These are phyloP conservation scores for Ophion costatus DNA, from an alignment of 2,888 invertebrate genomes.

Conservation along the genomic window DNA sequence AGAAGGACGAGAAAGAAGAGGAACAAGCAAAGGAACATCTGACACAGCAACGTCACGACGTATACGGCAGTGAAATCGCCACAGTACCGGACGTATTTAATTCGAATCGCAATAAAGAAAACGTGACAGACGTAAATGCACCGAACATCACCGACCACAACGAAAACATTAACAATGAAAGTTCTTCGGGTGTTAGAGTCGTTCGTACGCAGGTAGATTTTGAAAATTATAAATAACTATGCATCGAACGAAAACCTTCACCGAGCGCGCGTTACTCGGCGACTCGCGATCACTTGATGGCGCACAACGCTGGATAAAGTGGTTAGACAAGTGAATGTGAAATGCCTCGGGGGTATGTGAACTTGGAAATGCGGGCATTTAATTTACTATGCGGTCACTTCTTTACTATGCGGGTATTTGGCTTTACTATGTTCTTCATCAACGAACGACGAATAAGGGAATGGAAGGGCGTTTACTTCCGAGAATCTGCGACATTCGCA, in stretches of 20 bases:
- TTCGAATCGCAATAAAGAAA: conserved; percentile 2
- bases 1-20: conserved; percentile 17
- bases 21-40: conserved; percentile 4
- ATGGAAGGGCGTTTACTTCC: background rate
- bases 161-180: conserved; percentile 1
- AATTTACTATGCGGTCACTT: conserved; percentile 5
- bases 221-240: conserved; percentile 4
- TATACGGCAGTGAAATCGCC: background rate
- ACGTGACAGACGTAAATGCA: conserved; percentile 2
- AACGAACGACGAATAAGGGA: background rate
- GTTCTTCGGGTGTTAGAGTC: conserved; percentile 1
- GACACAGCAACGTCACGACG: conserved; percentile 12
- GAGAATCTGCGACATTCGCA: background rate
- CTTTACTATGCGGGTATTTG: conserved; percentile 12
- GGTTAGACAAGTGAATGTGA: conserved; percentile 6
- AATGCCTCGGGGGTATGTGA: conserved; percentile 2
- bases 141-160: conserved; percentile 13
- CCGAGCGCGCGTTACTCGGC: conserved; percentile 13
- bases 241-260: conserved; percentile 4
- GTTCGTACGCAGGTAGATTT: conserved; percentile 4
- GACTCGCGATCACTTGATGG: conserved; percentile 13
- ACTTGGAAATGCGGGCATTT: conserved; percentile 2
- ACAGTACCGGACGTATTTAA: conserved; percentile 7
- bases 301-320: conserved; percentile 11
- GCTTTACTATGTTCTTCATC: conserved; percentile 8